Percentiles rank a stretch among this genome's conserved stretches.
These are phyloP conservation scores for Tragelaphus scriptus DNA, from an alignment of 2,113 vertebrate genomes.

Conservation along the genomic window DNA sequence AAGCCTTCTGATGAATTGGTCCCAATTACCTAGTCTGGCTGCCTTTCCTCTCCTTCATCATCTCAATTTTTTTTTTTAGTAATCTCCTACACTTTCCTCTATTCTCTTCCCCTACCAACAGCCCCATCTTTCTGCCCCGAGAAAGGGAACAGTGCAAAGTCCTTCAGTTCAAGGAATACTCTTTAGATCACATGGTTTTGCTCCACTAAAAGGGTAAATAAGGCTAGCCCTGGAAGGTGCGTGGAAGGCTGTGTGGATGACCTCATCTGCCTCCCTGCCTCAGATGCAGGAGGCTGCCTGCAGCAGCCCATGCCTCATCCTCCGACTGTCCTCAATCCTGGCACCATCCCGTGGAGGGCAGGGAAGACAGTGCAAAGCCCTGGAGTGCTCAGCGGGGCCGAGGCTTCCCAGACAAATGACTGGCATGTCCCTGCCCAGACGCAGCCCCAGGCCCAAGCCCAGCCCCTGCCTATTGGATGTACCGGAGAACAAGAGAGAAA, in stretches of 20 bases:
- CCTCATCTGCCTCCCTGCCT: neutral
- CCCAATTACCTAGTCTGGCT: conserved; percentile 42
- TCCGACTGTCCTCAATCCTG: neutral
- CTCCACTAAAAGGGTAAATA: neutral
- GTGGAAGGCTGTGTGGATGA: neutral
- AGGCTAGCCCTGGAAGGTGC: neutral
- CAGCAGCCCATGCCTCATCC: neutral
- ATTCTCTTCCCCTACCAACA: neutral
- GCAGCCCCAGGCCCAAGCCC: neutral
- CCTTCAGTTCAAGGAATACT: neutral
- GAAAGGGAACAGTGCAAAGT: neutral
- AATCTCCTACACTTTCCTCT: neutral
- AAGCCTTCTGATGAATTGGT: conserved; percentile 54
- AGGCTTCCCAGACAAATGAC: neutral
- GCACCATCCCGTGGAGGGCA: neutral
- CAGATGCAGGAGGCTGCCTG: neutral
- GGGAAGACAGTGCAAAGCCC: neutral
- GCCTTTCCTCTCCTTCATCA: neutral
- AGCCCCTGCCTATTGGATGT: neutral
- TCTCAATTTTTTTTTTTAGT: neutral
- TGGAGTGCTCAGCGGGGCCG: neutral
- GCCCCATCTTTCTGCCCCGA: neutral
- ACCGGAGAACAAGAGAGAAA: neutral
- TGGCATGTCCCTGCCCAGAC: neutral
- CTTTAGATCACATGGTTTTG: neutral